Evolutionary conservation across 2,888 invertebrate genomes (phyloP).

Genomic region (Terebella lapidaria): DNA sequence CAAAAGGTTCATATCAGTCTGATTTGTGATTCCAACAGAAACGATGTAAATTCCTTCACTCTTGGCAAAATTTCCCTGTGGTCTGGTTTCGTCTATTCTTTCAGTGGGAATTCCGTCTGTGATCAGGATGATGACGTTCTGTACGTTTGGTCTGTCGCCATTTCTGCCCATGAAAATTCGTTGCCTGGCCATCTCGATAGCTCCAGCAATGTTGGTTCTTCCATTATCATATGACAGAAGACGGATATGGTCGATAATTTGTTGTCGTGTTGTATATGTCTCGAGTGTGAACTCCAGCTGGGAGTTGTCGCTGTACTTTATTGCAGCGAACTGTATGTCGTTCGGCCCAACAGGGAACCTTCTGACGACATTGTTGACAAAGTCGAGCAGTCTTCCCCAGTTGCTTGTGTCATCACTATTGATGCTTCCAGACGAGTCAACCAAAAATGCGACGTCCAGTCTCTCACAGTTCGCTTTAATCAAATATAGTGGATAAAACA

Average conservation of each 20-base stretch:
- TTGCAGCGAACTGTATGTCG: too few relatives aligned
- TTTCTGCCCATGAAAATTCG: conserved; percentile 8
- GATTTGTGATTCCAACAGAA: conserved; percentile 1
- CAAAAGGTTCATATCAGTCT: neutral
- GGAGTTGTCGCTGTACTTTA: too few relatives aligned
- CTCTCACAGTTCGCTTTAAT: too few relatives aligned
- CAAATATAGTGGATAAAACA: too few relatives aligned
- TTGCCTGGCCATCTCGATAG: conserved; percentile 30
- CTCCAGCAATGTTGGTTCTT: conserved; percentile 40
- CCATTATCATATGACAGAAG: conserved; percentile 27
- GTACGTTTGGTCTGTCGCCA: neutral
- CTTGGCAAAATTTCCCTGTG: neutral
- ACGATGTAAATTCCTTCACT: neutral
- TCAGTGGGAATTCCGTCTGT: neutral
- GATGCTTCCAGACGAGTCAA: too few relatives aligned
- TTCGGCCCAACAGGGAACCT: too few relatives aligned
- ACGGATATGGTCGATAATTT: conserved; percentile 26
- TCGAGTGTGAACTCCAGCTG: too few relatives aligned
- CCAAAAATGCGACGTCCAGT: too few relatives aligned
- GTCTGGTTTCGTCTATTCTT: neutral
- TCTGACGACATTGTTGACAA: too few relatives aligned
- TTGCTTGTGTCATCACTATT: too few relatives aligned
- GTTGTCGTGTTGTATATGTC: too few relatives aligned
- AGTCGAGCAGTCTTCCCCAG: too few relatives aligned
- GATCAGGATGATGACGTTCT: conserved; percentile 1